phyloP scores from a whole-genome alignment of 1,140 invertebrate genomes.

The Holotrichia oblita region DNA sequence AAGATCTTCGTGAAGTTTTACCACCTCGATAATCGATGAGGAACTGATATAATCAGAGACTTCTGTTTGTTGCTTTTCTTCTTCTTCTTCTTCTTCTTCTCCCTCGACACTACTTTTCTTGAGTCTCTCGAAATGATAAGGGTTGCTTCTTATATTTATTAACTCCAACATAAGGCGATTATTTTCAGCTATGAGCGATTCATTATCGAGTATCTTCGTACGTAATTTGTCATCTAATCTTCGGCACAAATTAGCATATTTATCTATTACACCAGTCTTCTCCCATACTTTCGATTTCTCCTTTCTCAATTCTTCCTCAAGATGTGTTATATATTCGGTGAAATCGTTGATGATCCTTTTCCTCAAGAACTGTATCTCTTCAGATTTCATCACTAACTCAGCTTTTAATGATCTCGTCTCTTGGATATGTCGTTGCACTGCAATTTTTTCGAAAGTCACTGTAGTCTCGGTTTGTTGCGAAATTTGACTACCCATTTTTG shows the following conservation, averaged over 20 bases:
- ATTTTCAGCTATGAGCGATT: background rate
- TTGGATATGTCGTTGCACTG: background rate
- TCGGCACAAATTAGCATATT: background rate
- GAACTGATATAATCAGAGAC: background rate
- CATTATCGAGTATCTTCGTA: background rate
- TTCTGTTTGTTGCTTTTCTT: background rate
- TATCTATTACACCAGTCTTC: background rate
- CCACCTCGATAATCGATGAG: background rate
- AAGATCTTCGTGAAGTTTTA: background rate
- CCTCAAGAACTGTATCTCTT: slow-evolving; percentile 11
- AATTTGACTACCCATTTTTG: background rate
- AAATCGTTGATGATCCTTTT: slow-evolving; percentile 6
- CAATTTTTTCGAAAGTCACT: background rate
- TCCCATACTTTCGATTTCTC: background rate
- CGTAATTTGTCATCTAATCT: background rate
- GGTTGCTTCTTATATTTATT: background rate
- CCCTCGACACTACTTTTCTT: background rate
- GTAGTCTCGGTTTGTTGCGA: background rate
- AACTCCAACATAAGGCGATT: background rate
- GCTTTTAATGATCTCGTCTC: background rate
- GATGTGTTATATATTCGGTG: background rate
- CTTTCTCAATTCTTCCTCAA: background rate
- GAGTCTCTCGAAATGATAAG: background rate
- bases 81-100: background rate
- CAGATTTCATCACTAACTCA: background rate